Evolutionary conservation across 2,888 invertebrate genomes (phyloP).

Genomic region (Limenitis camilla): DNA sequence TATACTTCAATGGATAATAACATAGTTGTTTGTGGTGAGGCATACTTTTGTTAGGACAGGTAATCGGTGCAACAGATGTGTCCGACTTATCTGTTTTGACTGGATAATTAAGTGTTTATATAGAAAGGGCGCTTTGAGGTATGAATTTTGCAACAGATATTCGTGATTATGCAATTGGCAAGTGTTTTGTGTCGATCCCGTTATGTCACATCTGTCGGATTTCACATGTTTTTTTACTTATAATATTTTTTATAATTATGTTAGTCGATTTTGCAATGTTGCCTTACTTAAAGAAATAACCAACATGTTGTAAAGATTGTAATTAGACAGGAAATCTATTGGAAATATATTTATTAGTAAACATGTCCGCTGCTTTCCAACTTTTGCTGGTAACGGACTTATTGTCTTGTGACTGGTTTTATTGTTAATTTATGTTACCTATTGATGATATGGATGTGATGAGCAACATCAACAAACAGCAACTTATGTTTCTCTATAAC

Average conservation of each 20-base stretch:
- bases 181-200: not conserved
- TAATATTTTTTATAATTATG: not conserved
- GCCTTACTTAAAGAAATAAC: too few relatives aligned
- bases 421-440: too few relatives aligned
- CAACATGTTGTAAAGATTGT: too few relatives aligned
- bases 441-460: too few relatives aligned
- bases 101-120: slow-evolving; percentile 18
- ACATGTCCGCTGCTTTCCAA: too few relatives aligned
- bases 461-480: too few relatives aligned
- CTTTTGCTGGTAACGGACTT: too few relatives aligned
- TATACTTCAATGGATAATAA: slow-evolving; percentile 44
- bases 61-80: slow-evolving; percentile 31
- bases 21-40: slow-evolving; percentile 10
- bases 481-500: too few relatives aligned
- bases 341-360: too few relatives aligned
- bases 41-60: slow-evolving; percentile 39
- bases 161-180: slow-evolving; percentile 2
- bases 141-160: not conserved
- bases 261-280: too few relatives aligned
- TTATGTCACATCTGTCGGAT: slow-evolving; percentile 2
- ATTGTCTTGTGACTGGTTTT: too few relatives aligned
- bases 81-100: slow-evolving; percentile 19
- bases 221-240: not conserved
- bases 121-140: slow-evolving; percentile 5
- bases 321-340: too few relatives aligned